Evolutionary conservation across 2,113 vertebrate species (phyloP).

Genomic region (Pristiophorus japonicus): DNA sequence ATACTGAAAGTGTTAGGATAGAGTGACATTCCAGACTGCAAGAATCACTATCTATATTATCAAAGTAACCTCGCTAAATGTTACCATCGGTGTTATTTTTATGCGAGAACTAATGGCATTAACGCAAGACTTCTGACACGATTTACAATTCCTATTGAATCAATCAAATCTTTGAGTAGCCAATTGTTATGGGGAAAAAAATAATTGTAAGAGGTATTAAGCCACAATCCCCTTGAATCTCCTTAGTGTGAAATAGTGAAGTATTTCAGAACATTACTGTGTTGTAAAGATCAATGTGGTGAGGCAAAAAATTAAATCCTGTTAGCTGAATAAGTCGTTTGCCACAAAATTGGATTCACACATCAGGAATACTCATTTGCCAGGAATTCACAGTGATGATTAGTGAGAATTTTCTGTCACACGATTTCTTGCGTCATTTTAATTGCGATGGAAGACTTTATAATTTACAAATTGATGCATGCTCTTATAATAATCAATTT

Average conservation of each 20-base stretch:
- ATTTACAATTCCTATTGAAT: not conserved
- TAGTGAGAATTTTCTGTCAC: conserved; percentile 13
- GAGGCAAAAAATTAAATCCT: conserved; percentile 31
- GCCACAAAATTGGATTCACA: conserved; percentile 30
- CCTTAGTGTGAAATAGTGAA: conserved; percentile 22
- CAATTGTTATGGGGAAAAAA: not conserved
- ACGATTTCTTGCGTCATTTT: conserved; percentile 28
- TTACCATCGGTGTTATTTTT: not conserved
- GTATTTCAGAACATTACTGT: not conserved
- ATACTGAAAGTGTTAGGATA: not conserved
- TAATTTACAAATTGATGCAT: conserved; percentile 7
- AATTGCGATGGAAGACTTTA: not conserved
- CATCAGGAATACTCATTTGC: conserved; percentile 8
- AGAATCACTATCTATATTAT: not conserved
- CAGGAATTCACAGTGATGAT: conserved; percentile 17
- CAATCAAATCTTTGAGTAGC: conserved; percentile 4
- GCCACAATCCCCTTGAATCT: conserved; percentile 21
- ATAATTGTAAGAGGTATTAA: conserved; percentile 20
- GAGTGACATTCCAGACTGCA: not conserved
- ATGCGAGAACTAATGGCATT: not conserved
- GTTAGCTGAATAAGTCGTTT: conserved; percentile 23
- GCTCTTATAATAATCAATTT: not conserved
- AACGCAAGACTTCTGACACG: not conserved
- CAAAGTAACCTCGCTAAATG: conserved; percentile 1
- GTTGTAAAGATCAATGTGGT: conserved; percentile 1